phyloP scores from a whole-genome alignment of 2,797 vertebrate genomes.

The Melanotaenia pygmaea region DNA sequence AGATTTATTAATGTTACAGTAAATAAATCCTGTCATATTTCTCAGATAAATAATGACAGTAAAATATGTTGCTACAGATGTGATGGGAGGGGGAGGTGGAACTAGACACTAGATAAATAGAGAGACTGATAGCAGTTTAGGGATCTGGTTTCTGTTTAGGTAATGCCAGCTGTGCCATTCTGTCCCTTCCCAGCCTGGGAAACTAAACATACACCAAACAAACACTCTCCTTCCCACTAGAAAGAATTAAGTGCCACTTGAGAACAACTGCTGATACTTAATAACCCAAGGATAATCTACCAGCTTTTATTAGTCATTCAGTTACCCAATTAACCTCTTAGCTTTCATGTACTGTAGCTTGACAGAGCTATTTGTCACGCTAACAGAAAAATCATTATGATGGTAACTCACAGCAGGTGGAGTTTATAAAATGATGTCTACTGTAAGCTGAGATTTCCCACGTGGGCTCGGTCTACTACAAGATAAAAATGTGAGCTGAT shows the following conservation, averaged over 20 bases:
- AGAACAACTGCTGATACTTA: constrained; percentile 20
- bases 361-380: constrained; percentile 14
- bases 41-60: neutral
- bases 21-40: neutral
- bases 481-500: constrained; percentile 6
- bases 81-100: constrained; percentile 7
- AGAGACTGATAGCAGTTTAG: constrained; percentile 30
- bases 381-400: constrained; percentile 41
- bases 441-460: constrained; percentile 23
- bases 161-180: constrained; percentile 55
- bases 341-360: constrained; percentile 18
- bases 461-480: neutral
- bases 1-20: neutral
- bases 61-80: constrained; percentile 6
- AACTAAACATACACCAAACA: constrained; percentile 38
- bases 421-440: constrained; percentile 19
- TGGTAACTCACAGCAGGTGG: constrained; percentile 38
- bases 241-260: constrained; percentile 27
- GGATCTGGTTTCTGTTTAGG: constrained; percentile 64
- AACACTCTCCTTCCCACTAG: constrained; percentile 9
- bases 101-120: constrained; percentile 35
- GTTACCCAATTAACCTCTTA: constrained; percentile 19
- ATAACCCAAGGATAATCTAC: neutral
- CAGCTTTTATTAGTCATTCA: neutral
- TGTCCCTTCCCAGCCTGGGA: constrained; percentile 39